Evolutionary conservation across 1,140 invertebrate genomes (phyloP).

Genomic region (Limonius californicus): DNA sequence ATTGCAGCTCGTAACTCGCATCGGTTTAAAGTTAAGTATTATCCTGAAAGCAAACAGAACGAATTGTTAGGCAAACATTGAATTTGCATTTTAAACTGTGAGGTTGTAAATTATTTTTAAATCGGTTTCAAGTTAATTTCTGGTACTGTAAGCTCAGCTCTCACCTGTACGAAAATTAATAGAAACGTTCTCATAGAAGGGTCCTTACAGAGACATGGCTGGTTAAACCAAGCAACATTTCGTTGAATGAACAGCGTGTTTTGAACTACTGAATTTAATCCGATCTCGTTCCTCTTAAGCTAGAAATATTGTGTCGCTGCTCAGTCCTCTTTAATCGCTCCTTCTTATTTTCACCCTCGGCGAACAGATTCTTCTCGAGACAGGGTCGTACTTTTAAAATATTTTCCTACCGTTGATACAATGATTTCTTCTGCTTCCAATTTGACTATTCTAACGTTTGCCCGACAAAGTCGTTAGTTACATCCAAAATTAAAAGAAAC

Average conservation of each 20-base stretch:
- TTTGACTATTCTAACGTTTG: too few species aligned
- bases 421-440: too few species aligned
- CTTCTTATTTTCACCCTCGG: conserved; percentile 1
- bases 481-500: too few species aligned
- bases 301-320: conserved; percentile 5
- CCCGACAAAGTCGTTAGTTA: too few species aligned
- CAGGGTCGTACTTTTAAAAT: not conserved
- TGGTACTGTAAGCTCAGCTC: too few species aligned
- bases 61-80: not conserved
- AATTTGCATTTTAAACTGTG: not conserved
- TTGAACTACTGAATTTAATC: not conserved
- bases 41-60: not conserved
- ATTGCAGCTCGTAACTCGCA: not conserved
- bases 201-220: too few species aligned
- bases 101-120: not conserved
- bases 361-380: not conserved
- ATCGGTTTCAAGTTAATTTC: too few species aligned
- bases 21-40: not conserved
- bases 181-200: not conserved
- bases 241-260: too few species aligned
- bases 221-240: too few species aligned
- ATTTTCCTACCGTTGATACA: not conserved
- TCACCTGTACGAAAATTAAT: too few species aligned
- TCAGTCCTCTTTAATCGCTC: not conserved
- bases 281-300: conserved; percentile 1